Percentiles rank a stretch among this genome's conserved stretches.
Evolutionary conservation across 2,888 invertebrate genomes (phyloP).

Genomic region (Pandemis cinnamomeana): DNA sequence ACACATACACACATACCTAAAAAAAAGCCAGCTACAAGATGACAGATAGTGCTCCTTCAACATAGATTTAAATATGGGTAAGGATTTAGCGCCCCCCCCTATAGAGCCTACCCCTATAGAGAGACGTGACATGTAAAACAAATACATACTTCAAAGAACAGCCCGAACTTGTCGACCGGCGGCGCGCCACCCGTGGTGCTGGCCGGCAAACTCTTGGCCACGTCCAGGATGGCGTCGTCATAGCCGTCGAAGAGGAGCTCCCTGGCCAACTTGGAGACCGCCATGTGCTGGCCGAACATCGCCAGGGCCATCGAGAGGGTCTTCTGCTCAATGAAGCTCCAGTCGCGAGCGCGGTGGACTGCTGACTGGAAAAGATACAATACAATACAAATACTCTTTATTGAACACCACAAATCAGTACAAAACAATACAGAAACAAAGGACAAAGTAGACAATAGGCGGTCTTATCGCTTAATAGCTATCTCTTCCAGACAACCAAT

Average conservation of each 20-base stretch:
- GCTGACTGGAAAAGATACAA: slow-evolving; percentile 83
- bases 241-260: slow-evolving; percentile 93
- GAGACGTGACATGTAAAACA: slow-evolving; percentile 1
- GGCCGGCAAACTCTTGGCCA: slow-evolving; percentile 85
- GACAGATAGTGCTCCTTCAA: too few species aligned
- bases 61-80: too few species aligned
- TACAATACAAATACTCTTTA: too few species aligned
- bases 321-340: slow-evolving; percentile 84
- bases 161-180: slow-evolving; percentile 91
- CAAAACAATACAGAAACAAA: too few species aligned
- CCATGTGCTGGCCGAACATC: slow-evolving; percentile 82
- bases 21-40: too few species aligned
- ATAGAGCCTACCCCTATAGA: too few species aligned
- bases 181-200: slow-evolving; percentile 83
- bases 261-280: slow-evolving; percentile 86
- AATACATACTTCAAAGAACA: slow-evolving; percentile 87
- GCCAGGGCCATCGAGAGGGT: slow-evolving; percentile 85
- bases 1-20: too few species aligned
- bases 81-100: too few species aligned
- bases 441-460: too few species aligned
- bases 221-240: slow-evolving; percentile 88
- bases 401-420: too few species aligned
- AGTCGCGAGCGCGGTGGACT: slow-evolving; percentile 83
- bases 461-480: too few species aligned
- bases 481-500: too few species aligned